Evolutionary conservation across 2,797 vertebrate species (phyloP).

Genomic region (Galaxias olidus): DNA sequence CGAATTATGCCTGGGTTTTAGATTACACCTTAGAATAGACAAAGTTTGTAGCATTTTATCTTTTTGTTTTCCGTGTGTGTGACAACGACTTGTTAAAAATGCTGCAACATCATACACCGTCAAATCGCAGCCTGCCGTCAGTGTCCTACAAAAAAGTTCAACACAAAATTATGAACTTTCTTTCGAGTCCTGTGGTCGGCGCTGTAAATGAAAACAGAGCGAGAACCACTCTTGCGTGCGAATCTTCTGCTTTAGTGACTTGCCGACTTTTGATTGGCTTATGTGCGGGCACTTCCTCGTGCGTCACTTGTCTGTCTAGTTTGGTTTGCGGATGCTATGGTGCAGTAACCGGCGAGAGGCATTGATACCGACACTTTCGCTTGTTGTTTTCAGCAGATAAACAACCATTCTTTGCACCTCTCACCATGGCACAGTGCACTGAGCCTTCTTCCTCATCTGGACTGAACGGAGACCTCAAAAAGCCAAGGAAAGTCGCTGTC

Average conservation of each 20-base stretch:
- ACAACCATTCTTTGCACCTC: neutral
- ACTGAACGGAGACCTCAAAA: conserved; percentile 37
- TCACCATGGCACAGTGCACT: conserved; percentile 64
- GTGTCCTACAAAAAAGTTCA: too few species aligned
- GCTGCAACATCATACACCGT: too few species aligned
- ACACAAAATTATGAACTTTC: too few species aligned
- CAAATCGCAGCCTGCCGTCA: too few species aligned
- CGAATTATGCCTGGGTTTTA: too few species aligned
- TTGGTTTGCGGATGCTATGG: conserved; percentile 44
- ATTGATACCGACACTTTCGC: neutral
- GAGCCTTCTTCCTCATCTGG: conserved; percentile 15
- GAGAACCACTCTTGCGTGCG: neutral
- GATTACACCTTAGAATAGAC: too few species aligned
- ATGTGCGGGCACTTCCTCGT: conserved; percentile 39
- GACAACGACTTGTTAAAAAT: too few species aligned
- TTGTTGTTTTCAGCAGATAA: neutral
- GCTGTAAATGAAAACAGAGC: conserved; percentile 12
- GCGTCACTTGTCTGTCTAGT: conserved; percentile 32
- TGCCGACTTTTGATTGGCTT: conserved; percentile 59
- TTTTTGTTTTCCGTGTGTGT: too few species aligned
- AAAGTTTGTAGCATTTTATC: too few species aligned
- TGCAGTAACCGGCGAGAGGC: conserved; percentile 3
- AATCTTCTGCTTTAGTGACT: conserved; percentile 3
- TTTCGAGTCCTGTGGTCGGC: conserved; percentile 12
- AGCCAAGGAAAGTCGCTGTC: conserved; percentile 69